These are phyloP conservation scores for Cheirogaleus medius DNA, from an alignment of 2,113 vertebrate genomes.

Conservation along the genomic window DNA sequence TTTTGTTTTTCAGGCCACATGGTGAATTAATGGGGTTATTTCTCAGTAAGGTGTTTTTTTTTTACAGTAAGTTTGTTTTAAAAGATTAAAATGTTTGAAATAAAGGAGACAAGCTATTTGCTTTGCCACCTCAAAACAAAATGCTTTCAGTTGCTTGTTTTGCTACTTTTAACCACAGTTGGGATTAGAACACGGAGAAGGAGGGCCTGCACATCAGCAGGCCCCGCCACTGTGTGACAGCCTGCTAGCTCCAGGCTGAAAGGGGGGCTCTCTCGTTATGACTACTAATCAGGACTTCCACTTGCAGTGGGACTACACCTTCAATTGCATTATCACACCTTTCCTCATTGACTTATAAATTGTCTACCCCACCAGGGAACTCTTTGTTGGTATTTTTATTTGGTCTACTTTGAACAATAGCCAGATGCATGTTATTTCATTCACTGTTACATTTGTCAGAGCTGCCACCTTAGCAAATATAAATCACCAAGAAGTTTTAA, in stretches of 20 bases:
- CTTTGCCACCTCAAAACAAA: conserved; percentile 72
- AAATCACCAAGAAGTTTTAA: neutral
- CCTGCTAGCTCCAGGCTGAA: neutral
- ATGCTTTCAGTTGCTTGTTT: neutral
- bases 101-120: conserved; percentile 68
- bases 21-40: conserved; percentile 73
- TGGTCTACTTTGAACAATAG: neutral
- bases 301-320: too few relatives aligned
- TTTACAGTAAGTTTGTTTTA: conserved; percentile 59
- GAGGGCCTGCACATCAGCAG: accelerated
- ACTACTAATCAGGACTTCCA: neutral
- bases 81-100: conserved; percentile 77
- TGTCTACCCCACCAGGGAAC: neutral
- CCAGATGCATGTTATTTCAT: neutral
- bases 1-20: conserved; percentile 70
- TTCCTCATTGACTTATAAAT: neutral
- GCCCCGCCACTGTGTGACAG: accelerated
- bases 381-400: neutral
- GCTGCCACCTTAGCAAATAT: neutral
- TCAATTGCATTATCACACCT: neutral
- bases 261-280: neutral
- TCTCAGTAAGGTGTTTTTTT: conserved; percentile 22
- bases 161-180: neutral
- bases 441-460: neutral
- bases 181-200: neutral